Conservation (phyloP, 2,888 invertebrate genomes). For the Cacoxenus indagator region DNA sequence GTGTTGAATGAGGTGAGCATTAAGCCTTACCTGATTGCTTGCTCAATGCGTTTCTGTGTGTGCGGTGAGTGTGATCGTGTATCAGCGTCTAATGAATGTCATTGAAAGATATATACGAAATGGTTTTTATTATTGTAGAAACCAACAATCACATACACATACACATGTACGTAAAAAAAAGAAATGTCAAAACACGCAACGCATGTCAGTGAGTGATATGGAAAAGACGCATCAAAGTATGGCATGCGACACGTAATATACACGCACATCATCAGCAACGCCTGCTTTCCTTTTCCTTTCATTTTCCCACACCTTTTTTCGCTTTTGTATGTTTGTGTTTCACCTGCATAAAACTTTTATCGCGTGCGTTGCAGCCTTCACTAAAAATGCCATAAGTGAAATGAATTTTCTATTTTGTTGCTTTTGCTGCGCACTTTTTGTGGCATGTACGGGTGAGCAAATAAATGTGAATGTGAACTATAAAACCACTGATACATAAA, state of each 20-base stretch:
- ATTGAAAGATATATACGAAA: too few relatives aligned
- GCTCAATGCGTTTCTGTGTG: not conserved
- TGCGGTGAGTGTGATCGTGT: conserved; percentile 1
- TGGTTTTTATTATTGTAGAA: too few relatives aligned
- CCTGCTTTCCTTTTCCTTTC: too few relatives aligned
- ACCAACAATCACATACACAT: conserved; percentile 48
- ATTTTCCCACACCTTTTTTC: too few relatives aligned
- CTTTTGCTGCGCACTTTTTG: not conserved
- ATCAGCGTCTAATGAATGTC: conserved; percentile 47
- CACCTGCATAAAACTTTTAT: conserved; percentile 47
- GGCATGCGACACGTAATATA: not conserved
- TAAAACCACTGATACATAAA: too few relatives aligned
- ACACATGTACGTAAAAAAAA: conserved; percentile 38
- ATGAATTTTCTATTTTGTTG: not conserved
- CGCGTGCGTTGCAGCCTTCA: conserved; percentile 55
- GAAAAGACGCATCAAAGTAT: not conserved
- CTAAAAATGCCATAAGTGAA: conserved; percentile 36
- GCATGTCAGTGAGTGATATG: conserved; percentile 42
- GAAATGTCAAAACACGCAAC: conserved; percentile 54
- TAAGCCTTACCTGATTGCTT: not conserved
- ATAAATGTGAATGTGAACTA: too few relatives aligned
- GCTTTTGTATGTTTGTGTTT: conserved; percentile 12
- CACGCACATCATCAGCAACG: too few relatives aligned
- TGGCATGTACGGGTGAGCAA: not conserved
- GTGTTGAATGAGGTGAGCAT: not conserved